A percentile compares a stretch with the other conserved stretches of the same genome.
Evolutionary conservation across 1,140 invertebrate genomes (phyloP).

Genomic region (Sminthurides bifidus): DNA sequence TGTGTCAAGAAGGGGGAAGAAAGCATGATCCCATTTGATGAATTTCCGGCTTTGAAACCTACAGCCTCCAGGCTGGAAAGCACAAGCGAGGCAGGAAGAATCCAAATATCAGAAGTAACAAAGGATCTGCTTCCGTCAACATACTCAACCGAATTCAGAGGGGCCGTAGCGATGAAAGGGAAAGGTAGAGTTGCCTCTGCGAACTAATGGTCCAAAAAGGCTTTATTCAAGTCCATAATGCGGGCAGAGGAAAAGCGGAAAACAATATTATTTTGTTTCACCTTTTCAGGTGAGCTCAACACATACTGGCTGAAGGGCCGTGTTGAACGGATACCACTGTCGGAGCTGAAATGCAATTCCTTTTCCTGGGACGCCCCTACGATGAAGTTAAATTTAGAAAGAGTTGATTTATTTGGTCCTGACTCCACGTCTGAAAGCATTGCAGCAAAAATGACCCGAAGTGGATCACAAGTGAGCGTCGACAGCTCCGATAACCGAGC

Average conservation of each 20-base stretch:
- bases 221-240: not conserved
- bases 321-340: constrained; percentile 46
- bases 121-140: constrained; percentile 57
- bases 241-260: not conserved
- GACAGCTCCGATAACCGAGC: not conserved
- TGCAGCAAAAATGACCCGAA: not conserved
- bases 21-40: not conserved
- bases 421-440: not conserved
- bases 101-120: constrained; percentile 85
- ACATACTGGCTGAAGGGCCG: constrained; percentile 77
- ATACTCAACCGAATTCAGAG: constrained; percentile 53
- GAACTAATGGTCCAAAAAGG: not conserved
- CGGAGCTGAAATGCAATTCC: constrained; percentile 22
- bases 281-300: constrained; percentile 67
- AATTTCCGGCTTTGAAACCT: not conserved
- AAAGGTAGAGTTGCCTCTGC: constrained; percentile 48
- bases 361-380: constrained; percentile 14
- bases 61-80: constrained; percentile 78
- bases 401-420: no score
- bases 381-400: not conserved
- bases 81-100: constrained; percentile 79
- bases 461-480: not conserved
- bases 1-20: not conserved
- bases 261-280: constrained; percentile 1
- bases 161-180: constrained; percentile 71